Conservation (phyloP, 2,113 vertebrate species). For the Heteronetta atricapilla region DNA sequence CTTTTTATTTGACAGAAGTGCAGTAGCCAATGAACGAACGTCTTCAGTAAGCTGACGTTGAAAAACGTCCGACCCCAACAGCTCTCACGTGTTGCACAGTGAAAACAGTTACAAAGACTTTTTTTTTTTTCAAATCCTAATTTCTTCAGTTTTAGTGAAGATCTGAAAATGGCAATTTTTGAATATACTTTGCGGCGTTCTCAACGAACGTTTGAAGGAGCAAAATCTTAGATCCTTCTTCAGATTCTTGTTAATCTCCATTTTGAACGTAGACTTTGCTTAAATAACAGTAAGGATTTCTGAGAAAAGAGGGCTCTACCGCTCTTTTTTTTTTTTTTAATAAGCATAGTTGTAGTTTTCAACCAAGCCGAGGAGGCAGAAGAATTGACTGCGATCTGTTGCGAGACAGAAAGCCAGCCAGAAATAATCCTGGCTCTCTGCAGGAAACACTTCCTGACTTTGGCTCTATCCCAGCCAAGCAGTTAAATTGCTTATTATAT, state of each 20-base stretch:
- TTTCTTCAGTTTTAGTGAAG: background rate
- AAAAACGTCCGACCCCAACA: background rate
- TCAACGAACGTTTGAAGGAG: background rate
- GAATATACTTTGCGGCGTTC: background rate
- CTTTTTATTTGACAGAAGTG: background rate
- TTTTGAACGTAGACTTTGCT: background rate
- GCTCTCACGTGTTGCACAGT: background rate
- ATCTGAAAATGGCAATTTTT: background rate
- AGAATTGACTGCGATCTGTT: background rate
- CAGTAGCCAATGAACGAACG: background rate
- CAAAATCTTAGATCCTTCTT: background rate
- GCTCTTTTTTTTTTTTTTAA: background rate
- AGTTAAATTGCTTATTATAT: background rate
- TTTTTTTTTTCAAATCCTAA: rapidly evolving
- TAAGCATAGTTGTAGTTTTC: background rate
- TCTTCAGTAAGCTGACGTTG: background rate
- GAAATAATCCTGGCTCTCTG: background rate
- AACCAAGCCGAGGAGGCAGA: background rate
- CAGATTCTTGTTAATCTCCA: background rate
- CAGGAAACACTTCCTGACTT: background rate
- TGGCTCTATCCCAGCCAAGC: background rate
- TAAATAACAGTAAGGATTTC: background rate
- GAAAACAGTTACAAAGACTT: background rate
- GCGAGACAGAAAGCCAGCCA: background rate
- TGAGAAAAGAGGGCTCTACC: background rate